These are phyloP conservation scores for Euzophera pinguis DNA, from an alignment of 2,888 invertebrate species.

Conservation along the genomic window DNA sequence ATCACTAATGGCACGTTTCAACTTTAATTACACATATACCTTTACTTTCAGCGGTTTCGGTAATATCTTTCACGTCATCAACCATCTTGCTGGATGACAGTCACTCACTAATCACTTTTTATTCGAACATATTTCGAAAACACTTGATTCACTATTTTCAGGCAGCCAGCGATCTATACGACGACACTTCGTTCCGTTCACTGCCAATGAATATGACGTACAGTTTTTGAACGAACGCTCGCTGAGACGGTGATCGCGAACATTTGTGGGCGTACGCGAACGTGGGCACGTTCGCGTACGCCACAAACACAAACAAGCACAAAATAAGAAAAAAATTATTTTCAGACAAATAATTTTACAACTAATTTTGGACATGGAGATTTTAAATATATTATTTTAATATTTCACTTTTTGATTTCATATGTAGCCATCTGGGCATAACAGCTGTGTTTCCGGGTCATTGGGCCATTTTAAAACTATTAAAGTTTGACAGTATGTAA, in stretches of 20 bases:
- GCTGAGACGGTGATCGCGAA: constrained; percentile 38
- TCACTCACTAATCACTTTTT: constrained; percentile 77
- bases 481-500: too few species aligned
- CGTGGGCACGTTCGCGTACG: too few species aligned
- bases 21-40: constrained; percentile 73
- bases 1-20: constrained; percentile 68
- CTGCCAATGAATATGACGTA: constrained; percentile 63
- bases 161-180: constrained; percentile 76
- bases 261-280: constrained; percentile 27
- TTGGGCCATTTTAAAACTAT: too few species aligned
- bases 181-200: constrained; percentile 77
- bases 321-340: too few species aligned
- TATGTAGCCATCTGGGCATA: too few species aligned
- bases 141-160: constrained; percentile 79
- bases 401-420: too few species aligned
- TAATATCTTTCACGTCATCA: constrained; percentile 77
- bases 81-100: constrained; percentile 79
- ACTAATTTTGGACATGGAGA: too few species aligned
- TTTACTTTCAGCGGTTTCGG: constrained; percentile 77
- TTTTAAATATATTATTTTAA: too few species aligned
- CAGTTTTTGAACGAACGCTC: constrained; percentile 31
- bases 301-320: too few species aligned
- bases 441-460: too few species aligned
- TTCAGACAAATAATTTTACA: too few species aligned
- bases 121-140: constrained; percentile 79